phyloP scores from a whole-genome alignment of 2,113 vertebrate genomes.

The Vulpes vulpes region DNA sequence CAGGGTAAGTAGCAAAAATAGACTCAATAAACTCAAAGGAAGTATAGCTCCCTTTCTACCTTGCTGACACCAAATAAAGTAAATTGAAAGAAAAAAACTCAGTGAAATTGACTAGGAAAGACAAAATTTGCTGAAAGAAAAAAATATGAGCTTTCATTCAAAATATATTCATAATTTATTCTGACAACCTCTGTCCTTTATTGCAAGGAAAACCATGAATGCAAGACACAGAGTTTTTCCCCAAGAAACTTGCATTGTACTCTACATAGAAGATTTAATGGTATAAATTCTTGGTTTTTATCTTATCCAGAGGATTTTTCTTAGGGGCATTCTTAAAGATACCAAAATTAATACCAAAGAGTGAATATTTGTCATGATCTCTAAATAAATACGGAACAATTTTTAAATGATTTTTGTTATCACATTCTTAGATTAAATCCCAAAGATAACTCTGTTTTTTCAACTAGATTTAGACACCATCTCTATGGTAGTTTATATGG shows the following conservation, averaged over 20 bases:
- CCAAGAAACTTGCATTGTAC: not conserved
- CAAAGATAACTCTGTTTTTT: not conserved
- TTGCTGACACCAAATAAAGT: not conserved
- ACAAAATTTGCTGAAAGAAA: not conserved
- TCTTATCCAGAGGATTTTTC: not conserved
- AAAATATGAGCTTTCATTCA: not conserved
- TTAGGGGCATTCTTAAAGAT: not conserved
- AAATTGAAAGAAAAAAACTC: not conserved
- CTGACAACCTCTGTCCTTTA: not conserved
- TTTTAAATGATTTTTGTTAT: slow-evolving; percentile 20
- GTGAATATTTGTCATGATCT: not conserved
- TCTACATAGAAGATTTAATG: not conserved
- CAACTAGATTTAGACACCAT: not conserved
- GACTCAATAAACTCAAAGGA: not conserved
- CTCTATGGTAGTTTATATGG: not conserved
- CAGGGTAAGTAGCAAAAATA: slow-evolving; percentile 10
- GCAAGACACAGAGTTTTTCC: not conserved
- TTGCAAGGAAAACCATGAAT: not conserved
- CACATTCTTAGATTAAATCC: not conserved
- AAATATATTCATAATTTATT: not conserved
- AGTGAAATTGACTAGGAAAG: not conserved
- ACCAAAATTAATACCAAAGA: not conserved
- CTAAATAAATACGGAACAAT: not conserved
- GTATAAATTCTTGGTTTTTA: not conserved
- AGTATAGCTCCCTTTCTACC: not conserved